phyloP scores from a whole-genome alignment of 2,113 vertebrate species.

The Cyprinodon brontotheroides region DNA sequence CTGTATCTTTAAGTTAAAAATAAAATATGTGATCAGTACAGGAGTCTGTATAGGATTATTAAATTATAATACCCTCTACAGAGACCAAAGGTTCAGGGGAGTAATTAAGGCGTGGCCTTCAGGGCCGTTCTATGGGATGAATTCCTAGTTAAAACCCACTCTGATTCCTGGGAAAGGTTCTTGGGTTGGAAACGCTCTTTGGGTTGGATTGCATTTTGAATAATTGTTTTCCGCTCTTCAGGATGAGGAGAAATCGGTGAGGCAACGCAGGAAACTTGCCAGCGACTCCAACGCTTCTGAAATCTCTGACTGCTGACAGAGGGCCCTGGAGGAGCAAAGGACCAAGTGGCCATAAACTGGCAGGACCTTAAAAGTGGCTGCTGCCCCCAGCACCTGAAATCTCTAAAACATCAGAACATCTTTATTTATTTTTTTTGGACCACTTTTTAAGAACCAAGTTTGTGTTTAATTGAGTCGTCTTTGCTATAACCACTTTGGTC shows the following conservation, averaged over 20 bases:
- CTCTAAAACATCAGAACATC: conserved; percentile 13
- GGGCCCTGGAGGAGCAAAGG: conserved; percentile 7
- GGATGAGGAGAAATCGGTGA: conserved; percentile 79
- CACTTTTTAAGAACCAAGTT: not conserved
- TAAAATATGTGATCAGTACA: too few species aligned
- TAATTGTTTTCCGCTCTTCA: conserved; percentile 31
- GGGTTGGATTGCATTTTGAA: not conserved
- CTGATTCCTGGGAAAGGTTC: not conserved
- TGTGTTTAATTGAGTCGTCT: not conserved
- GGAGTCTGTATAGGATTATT: too few species aligned
- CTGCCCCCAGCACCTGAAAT: conserved; percentile 13
- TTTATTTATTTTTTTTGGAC: not conserved
- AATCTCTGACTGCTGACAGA: conserved; percentile 78
- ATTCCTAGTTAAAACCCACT: too few species aligned
- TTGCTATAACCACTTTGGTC: conserved; percentile 16
- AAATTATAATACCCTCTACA: not conserved
- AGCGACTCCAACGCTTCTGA: conserved; percentile 78
- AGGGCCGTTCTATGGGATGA: too few species aligned
- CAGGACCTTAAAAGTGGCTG: not conserved
- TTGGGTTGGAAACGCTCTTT: not conserved
- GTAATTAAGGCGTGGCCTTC: not conserved
- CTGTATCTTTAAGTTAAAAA: too few species aligned
- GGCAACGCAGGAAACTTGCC: conserved; percentile 72
- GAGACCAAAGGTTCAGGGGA: not conserved
- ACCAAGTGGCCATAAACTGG: conserved; percentile 8